These are phyloP conservation scores for Antheraea mylitta DNA, from an alignment of 1,140 invertebrate species.

Conservation along the genomic window DNA sequence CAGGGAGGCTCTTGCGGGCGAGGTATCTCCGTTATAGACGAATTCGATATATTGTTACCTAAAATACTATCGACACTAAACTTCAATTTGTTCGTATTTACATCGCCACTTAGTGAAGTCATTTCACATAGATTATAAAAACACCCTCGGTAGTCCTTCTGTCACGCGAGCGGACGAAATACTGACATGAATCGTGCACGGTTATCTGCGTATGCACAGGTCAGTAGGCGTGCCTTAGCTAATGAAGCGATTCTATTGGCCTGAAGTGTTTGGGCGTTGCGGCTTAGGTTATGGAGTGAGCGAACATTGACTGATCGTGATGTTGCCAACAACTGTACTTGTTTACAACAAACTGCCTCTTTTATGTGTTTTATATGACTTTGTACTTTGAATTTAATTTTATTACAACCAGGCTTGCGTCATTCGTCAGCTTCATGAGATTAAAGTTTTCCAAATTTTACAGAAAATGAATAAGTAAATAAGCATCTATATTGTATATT, in stretches of 20 bases:
- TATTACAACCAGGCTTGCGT: slow-evolving; percentile 55
- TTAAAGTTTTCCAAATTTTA: slow-evolving; percentile 1
- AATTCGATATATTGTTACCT: slow-evolving; percentile 45
- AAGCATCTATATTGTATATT: background rate
- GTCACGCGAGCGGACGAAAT: slow-evolving; percentile 49
- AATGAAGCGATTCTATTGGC: slow-evolving; percentile 48
- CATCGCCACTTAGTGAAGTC: slow-evolving; percentile 64
- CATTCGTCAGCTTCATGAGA: slow-evolving; percentile 32
- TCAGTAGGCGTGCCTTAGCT: slow-evolving; percentile 50
- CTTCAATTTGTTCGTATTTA: slow-evolving; percentile 60
- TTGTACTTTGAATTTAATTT: slow-evolving; percentile 67
- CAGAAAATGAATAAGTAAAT: background rate
- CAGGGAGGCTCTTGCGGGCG: slow-evolving; percentile 60
- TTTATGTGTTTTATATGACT: slow-evolving; percentile 76
- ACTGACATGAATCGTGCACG: slow-evolving; percentile 43
- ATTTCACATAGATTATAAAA: slow-evolving; percentile 42
- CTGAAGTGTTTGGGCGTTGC: slow-evolving; percentile 43
- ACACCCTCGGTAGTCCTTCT: slow-evolving; percentile 27
- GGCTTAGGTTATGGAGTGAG: slow-evolving; percentile 48
- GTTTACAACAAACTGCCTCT: slow-evolving; percentile 71
- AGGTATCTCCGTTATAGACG: slow-evolving; percentile 31
- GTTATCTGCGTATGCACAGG: slow-evolving; percentile 53
- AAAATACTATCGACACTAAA: slow-evolving; percentile 73
- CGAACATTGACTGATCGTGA: slow-evolving; percentile 51
- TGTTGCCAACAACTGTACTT: slow-evolving; percentile 65